phyloP scores from a whole-genome alignment of 2,888 invertebrate species.

The Sesia bembeciformis region DNA sequence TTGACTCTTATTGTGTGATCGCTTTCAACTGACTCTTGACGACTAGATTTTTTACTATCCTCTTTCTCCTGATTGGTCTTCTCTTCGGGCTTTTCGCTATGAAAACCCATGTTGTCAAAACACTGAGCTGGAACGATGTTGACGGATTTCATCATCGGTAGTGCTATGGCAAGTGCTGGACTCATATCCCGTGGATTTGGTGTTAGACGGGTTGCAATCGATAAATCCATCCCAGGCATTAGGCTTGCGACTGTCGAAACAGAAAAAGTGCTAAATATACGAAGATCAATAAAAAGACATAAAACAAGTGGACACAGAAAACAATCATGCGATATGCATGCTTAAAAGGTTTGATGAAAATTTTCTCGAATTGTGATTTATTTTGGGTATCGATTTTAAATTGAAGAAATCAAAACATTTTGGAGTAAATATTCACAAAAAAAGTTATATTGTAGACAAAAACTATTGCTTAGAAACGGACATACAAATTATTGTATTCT shows the following conservation, averaged over 20 bases:
- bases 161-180: conserved; percentile 75
- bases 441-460: no score
- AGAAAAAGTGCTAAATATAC: not conserved
- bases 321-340: conserved; percentile 28
- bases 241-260: conserved; percentile 59
- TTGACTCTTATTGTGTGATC: conserved; percentile 49
- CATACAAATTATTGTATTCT: conserved; percentile 8
- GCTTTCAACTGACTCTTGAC: conserved; percentile 50
- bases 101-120: conserved; percentile 68
- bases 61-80: conserved; percentile 21
- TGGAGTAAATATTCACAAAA: no score
- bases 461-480: not conserved
- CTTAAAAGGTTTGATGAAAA: not conserved
- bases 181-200: conserved; percentile 80
- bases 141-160: conserved; percentile 76
- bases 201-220: conserved; percentile 77
- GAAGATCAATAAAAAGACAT: not conserved
- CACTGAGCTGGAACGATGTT: conserved; percentile 65
- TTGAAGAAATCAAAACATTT: no score
- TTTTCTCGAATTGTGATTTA: no score
- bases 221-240: conserved; percentile 75
- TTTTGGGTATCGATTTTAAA: no score
- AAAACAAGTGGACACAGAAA: not conserved
- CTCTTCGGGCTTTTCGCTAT: conserved; percentile 37
- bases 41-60: conserved; percentile 36